Evolutionary conservation across 2,113 vertebrate species (phyloP), one percentile per base, ranked within the genome.

Genomic region (Festucalex cinctus): DNA sequence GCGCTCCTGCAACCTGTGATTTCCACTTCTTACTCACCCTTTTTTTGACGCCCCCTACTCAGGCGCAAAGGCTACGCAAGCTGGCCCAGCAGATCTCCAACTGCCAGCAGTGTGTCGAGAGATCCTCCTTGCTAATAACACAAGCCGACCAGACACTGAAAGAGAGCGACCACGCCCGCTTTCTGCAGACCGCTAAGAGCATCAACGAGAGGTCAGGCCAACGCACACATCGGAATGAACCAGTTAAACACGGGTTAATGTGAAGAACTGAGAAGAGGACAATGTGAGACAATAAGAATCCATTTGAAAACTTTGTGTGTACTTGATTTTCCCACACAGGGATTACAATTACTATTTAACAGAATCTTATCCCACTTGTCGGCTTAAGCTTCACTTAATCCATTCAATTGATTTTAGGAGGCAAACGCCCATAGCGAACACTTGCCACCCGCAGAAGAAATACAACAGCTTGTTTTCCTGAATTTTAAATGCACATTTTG

Each of bases 31-130:
- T 7, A 26, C 12, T 13, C 2, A 13, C 9, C 7, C n/a, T n/a
- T n/a, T 28, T 17, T 60, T 44, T 44, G 1, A 49, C 20, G 20
- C 41, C 36, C 6, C 70, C 46, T 43, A 6, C 13, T 46, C 44
- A 99, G 97, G 89, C 96, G 65, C 95, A 97, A 63, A 90, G 97
- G 74, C 71, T 99, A 78, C 93, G 96, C 44, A 99, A 98, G 86
- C 91, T 99, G 68, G 95, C 96, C 57, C 97, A 99, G 76, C 96
- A 99, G 89, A 96, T 99, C 67, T 92, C 95, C 0, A 98, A 95
- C 91, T 99, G 97, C 87, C 96, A 98, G 36, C 96, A 98, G 87
- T 98, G 96, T 88, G 95, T 99, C 16, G 97, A 98, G 80, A 92
- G 95, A 72, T 99, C 97, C 0, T 94, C 96, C 0, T 95, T 94